Conservation (phyloP, 2,888 invertebrate genomes). For the Heliothis peltigera region DNA sequence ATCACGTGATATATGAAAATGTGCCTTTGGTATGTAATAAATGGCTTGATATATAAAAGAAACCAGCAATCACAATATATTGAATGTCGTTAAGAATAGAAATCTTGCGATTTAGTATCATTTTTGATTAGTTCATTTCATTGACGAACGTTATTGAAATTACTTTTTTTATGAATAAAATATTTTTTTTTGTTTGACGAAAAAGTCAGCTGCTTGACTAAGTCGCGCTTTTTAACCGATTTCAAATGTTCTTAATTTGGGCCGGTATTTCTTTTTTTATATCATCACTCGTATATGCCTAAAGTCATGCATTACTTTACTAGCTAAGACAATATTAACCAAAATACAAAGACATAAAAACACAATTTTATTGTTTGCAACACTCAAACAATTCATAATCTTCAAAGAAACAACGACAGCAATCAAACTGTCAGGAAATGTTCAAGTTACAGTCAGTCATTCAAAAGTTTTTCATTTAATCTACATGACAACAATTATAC, state of each 20-base stretch:
- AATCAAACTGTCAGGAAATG: too few relatives aligned
- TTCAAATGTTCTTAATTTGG: too few relatives aligned
- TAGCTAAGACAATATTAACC: too few relatives aligned
- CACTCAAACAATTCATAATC: slow-evolving; percentile 10
- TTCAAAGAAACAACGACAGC: slow-evolving; percentile 1
- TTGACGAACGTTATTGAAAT: not conserved
- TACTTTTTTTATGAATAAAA: not conserved
- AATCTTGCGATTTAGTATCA: not conserved
- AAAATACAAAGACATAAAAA: not conserved
- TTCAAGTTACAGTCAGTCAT: slow-evolving; percentile 24
- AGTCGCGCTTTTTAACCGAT: too few relatives aligned
- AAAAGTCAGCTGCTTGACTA: too few relatives aligned
- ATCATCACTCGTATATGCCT: too few relatives aligned
- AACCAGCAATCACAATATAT: not conserved
- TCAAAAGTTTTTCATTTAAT: slow-evolving; percentile 45
- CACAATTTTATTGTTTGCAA: not conserved
- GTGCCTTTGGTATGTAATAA: not conserved
- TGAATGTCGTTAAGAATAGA: not conserved
- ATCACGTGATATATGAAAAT: not conserved
- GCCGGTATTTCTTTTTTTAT: too few relatives aligned
- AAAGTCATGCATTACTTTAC: too few relatives aligned
- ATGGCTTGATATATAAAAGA: not conserved
- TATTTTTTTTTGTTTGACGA: too few relatives aligned
- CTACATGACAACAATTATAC: not conserved
- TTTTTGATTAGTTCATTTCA: not conserved